These are phyloP conservation scores for Eulimnadia texana DNA, from an alignment of 1,140 invertebrate species.

Conservation along the genomic window DNA sequence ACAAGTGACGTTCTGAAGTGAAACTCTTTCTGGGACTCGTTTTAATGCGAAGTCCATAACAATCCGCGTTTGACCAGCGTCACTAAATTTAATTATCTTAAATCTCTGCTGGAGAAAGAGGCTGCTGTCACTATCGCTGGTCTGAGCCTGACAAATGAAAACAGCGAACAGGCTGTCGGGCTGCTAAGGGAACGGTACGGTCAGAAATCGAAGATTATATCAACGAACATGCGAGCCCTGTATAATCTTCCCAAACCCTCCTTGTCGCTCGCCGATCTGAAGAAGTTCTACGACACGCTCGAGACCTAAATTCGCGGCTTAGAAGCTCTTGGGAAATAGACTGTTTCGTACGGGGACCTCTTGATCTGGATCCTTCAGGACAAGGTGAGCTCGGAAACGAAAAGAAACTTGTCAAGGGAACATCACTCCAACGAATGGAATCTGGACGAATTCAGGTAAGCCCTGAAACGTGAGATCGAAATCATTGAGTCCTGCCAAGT, in stretches of 20 bases:
- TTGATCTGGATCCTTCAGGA: constrained; percentile 3
- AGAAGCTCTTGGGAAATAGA: not conserved
- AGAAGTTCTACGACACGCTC: not conserved
- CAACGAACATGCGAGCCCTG: constrained; percentile 1
- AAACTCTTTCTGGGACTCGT: not conserved
- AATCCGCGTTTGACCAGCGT: not conserved
- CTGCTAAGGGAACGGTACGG: constrained; percentile 2
- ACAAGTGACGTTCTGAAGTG: not conserved
- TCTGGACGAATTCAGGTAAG: not conserved
- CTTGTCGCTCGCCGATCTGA: not conserved
- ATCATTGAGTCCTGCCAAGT: not conserved
- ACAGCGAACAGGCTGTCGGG: not conserved
- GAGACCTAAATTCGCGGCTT: not conserved
- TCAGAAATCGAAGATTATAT: not conserved
- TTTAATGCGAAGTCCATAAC: not conserved
- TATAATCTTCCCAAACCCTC: not conserved
- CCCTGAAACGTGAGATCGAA: not conserved
- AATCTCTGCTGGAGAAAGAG: not conserved
- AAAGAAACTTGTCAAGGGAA: not conserved
- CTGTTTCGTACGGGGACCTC: constrained; percentile 1
- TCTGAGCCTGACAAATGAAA: constrained; percentile 2
- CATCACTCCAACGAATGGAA: not conserved
- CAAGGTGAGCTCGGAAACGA: not conserved
- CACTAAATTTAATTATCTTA: not conserved
- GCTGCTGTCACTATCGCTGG: constrained; percentile 2